Base-by-base conservation (phyloP, 2,113 vertebrate species). In the Baryphthengus martii region DNA sequence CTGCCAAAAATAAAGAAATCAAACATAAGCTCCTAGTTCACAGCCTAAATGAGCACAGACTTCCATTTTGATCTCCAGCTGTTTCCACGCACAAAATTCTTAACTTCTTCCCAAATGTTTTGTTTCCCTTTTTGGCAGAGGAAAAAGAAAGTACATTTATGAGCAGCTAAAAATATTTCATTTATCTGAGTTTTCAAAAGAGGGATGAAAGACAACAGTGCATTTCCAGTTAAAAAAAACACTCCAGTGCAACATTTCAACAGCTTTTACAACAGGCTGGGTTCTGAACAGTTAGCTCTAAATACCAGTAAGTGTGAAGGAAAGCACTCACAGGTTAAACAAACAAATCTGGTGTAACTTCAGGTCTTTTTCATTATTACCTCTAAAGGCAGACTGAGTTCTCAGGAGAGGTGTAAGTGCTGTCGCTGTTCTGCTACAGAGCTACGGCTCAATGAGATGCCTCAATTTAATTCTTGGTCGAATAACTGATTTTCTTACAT, bases 61-160 rank as follows among this genome's bases (percentile, higher is more conserved):
- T 91, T 44, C n/a, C 29, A 62, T 76, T 88, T 93, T 50, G 16
- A 85, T 76, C 45, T 73, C 68, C 73, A 94, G 66, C 6, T 89
- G 78, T 42, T 85, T 44, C 25, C 19, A 85, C 11, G 75, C 50
- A 75, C 8, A 28, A 35, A 66, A 52, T 79, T 68, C 39, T 83
- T 68, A 39, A 61, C 35, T 95, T 94, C 73, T 85, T 88, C 55
- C 58, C 37, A 76, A 82, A 70, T 16, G 7, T 68, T 89, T 31
- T 73, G 35, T 28, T 78, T 65, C 44, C 37, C 11, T 39, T 90
- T 82, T 74, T 40, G 12, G 23, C 26, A 68, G 20, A 58, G 44
- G 23, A 89, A 58, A 76, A 53, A 63, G 11, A 83, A 72, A 40
- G 23, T 2, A 35, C 44, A 88, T 53, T 21, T 65, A 52, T 35